Conservation (phyloP, 2,113 vertebrate species). For the Rhagologus leucostigma region DNA sequence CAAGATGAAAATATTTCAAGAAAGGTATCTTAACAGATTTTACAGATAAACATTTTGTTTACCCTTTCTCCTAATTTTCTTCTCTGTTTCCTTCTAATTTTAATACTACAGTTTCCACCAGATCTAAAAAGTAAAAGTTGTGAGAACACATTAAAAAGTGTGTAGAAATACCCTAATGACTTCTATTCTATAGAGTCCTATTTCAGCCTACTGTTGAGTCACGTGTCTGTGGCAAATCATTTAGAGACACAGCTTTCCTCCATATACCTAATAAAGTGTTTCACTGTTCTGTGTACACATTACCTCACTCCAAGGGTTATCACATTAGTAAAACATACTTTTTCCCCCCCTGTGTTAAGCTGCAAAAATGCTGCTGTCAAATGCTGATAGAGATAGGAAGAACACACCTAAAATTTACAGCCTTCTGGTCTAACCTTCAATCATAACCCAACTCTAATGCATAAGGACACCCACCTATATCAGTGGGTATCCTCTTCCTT, state of each 20-base stretch:
- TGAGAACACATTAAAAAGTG: neutral
- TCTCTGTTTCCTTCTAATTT: neutral
- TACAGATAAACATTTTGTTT: neutral
- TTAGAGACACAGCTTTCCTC: neutral
- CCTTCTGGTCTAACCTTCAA: neutral
- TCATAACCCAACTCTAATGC: neutral
- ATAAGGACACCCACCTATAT: neutral
- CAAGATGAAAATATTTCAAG: neutral
- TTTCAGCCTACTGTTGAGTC: neutral
- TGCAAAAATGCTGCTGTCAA: neutral
- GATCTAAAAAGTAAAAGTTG: neutral
- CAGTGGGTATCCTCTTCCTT: neutral
- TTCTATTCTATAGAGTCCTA: neutral
- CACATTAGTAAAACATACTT: neutral
- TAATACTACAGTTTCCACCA: neutral
- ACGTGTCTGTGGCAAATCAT: neutral
- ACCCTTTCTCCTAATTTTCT: neutral
- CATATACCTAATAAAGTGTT: neutral
- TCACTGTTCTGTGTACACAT: neutral
- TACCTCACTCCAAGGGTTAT: neutral
- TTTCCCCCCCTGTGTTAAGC: accelerated
- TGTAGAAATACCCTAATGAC: neutral
- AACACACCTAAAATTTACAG: neutral
- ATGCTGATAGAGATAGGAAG: neutral
- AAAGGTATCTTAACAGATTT: neutral